phyloP scores from a whole-genome alignment of 2,113 vertebrate species.

The Podarcis cretensis region DNA sequence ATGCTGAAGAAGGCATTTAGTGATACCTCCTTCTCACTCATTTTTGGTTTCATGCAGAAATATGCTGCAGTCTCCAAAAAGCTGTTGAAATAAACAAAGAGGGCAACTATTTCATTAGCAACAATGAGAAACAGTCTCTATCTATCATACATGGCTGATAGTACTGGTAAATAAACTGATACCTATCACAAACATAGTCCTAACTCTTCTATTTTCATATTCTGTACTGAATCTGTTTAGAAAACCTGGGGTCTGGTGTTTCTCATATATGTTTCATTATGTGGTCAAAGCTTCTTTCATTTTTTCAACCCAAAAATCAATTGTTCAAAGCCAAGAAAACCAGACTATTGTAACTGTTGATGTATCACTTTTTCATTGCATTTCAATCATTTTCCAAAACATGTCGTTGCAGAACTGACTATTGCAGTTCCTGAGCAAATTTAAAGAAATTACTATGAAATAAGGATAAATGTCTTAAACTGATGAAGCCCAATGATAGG shows the following conservation, averaged over 20 bases:
- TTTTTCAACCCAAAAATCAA: constrained; percentile 29
- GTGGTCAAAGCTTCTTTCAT: constrained; percentile 26
- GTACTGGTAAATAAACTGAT: constrained; percentile 25
- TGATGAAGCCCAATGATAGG: constrained; percentile 8
- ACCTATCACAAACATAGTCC: background rate
- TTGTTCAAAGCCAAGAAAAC: background rate
- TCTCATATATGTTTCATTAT: constrained; percentile 23
- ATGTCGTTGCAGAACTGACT: background rate
- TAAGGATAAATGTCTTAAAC: background rate
- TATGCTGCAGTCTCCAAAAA: constrained; percentile 92
- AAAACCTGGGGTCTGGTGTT: background rate
- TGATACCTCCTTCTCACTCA: constrained; percentile 94
- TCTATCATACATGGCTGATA: constrained; percentile 29
- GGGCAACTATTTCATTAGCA: constrained; percentile 46
- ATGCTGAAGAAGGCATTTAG: constrained; percentile 91
- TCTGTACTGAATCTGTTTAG: background rate
- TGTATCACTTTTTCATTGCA: constrained; percentile 4
- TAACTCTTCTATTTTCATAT: background rate
- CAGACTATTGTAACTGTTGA: background rate
- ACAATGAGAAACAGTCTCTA: constrained; percentile 4
- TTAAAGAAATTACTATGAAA: background rate
- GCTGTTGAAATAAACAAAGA: constrained; percentile 77
- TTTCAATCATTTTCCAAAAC: constrained; percentile 42
- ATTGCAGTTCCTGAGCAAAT: constrained; percentile 19
- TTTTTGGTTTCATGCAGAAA: constrained; percentile 93